Conservation (phyloP, 2,797 vertebrate species). For the Manis pentadactyla region DNA sequence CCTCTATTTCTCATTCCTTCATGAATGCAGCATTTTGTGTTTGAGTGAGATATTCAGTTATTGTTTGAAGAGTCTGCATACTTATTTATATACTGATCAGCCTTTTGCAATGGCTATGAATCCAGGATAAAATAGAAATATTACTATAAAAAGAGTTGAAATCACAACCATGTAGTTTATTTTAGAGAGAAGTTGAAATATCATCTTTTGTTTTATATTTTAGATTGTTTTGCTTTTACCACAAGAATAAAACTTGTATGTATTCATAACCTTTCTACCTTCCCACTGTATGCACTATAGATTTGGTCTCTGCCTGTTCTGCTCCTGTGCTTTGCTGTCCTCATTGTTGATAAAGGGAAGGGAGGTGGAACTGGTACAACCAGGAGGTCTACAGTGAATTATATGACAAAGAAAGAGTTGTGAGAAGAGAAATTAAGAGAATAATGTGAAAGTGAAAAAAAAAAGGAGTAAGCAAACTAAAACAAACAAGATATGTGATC, state of each 20-base stretch:
- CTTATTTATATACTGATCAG: not conserved
- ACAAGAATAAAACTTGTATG: not conserved
- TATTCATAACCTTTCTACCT: not conserved
- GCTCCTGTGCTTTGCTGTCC: not conserved
- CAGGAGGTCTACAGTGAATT: not conserved
- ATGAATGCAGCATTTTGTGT: not conserved
- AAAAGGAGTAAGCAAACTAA: not conserved
- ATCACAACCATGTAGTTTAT: not conserved
- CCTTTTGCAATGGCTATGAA: not conserved
- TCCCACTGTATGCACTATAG: not conserved
- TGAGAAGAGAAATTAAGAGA: not conserved
- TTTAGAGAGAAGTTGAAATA: not conserved
- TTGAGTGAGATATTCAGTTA: not conserved
- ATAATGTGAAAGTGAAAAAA: not conserved
- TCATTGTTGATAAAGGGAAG: not conserved
- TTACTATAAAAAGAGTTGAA: not conserved
- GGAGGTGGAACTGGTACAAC: not conserved
- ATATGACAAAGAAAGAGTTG: not conserved
- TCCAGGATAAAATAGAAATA: conserved; percentile 6
- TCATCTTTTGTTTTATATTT: not conserved
- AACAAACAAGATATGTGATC: not conserved
- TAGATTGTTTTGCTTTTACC: not conserved
- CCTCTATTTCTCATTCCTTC: not conserved
- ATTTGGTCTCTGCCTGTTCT: not conserved
- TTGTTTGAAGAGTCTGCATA: not conserved